These are phyloP conservation scores for Drosophila tristis DNA, from an alignment of 1,140 invertebrate species.

Conservation along the genomic window DNA sequence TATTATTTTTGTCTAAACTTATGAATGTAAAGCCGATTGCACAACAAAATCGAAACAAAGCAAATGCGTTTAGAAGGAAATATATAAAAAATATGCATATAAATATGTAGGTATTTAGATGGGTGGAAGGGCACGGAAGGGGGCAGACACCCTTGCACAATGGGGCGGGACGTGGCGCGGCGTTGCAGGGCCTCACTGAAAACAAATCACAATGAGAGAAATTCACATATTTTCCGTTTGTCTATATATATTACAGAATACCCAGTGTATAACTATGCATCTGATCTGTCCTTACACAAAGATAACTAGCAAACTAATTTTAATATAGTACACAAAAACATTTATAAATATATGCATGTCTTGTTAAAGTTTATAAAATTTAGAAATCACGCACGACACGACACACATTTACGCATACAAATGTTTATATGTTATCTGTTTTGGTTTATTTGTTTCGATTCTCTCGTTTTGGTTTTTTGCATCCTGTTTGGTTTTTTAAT, in stretches of 20 bases:
- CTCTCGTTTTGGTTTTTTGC: slow-evolving; percentile 23
- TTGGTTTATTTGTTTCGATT: slow-evolving; percentile 47
- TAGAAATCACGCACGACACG: slow-evolving; percentile 72
- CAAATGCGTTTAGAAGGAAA: slow-evolving; percentile 51
- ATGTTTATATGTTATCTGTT: slow-evolving; percentile 16
- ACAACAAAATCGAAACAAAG: slow-evolving; percentile 36
- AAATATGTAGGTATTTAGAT: slow-evolving; percentile 28
- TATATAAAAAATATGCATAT: slow-evolving; percentile 32
- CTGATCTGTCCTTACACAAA: slow-evolving; percentile 37
- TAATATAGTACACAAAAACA: slow-evolving; percentile 42
- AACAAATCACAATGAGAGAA: slow-evolving; percentile 64
- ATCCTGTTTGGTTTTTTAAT: background rate
- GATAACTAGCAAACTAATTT: slow-evolving; percentile 66
- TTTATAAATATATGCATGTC: slow-evolving; percentile 27
- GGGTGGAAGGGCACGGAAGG: slow-evolving; percentile 1
- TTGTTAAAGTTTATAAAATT: slow-evolving; percentile 65
- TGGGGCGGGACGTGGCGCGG: slow-evolving; percentile 9
- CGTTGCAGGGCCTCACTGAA: slow-evolving; percentile 30
- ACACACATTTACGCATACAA: slow-evolving; percentile 69
- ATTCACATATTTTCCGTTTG: slow-evolving; percentile 46
- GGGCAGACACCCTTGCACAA: slow-evolving; percentile 39
- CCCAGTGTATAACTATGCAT: slow-evolving; percentile 52
- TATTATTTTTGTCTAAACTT: slow-evolving; percentile 13
- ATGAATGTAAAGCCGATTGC: slow-evolving; percentile 33
- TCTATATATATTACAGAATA: slow-evolving; percentile 42